A percentile compares a stretch with the other conserved stretches of the same genome.
These are phyloP conservation scores for Corbicula japonica DNA, from an alignment of 2,888 invertebrate species.

Conservation along the genomic window DNA sequence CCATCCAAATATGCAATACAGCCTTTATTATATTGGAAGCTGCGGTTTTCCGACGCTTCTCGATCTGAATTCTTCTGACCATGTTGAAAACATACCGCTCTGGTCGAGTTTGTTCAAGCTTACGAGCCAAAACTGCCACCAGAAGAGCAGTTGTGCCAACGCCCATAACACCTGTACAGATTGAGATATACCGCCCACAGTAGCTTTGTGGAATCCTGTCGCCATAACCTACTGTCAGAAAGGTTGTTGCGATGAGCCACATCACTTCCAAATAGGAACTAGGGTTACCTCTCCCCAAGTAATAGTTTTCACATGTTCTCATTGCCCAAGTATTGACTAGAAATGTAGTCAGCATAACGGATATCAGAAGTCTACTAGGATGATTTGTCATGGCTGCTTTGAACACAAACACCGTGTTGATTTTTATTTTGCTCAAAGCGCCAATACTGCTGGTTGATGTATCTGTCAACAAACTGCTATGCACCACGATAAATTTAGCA, in stretches of 20 bases:
- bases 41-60: conserved; percentile 71
- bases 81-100: conserved; percentile 81
- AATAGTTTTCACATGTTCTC: conserved; percentile 81
- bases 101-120: conserved; percentile 77
- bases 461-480: conserved; percentile 78
- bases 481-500: conserved; percentile 80
- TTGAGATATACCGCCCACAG: conserved; percentile 81
- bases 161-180: conserved; percentile 78
- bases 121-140: conserved; percentile 78
- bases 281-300: conserved; percentile 51
- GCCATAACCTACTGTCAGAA: conserved; percentile 81
- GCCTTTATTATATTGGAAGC: conserved; percentile 80
- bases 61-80: conserved; percentile 78
- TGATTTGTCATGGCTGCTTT: conserved; percentile 78
- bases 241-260: conserved; percentile 81
- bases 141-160: conserved; percentile 79
- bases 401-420: conserved; percentile 80
- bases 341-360: conserved; percentile 77
- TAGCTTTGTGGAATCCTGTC: conserved; percentile 79
- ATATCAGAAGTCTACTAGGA: conserved; percentile 72
- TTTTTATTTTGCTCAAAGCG: conserved; percentile 79
- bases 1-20: conserved; percentile 67
- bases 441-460: conserved; percentile 78
- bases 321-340: conserved; percentile 80
- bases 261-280: conserved; percentile 77